Evolutionary conservation across 2,888 invertebrate genomes (phyloP).

Genomic region (Chrysotoxum bicinctum): DNA sequence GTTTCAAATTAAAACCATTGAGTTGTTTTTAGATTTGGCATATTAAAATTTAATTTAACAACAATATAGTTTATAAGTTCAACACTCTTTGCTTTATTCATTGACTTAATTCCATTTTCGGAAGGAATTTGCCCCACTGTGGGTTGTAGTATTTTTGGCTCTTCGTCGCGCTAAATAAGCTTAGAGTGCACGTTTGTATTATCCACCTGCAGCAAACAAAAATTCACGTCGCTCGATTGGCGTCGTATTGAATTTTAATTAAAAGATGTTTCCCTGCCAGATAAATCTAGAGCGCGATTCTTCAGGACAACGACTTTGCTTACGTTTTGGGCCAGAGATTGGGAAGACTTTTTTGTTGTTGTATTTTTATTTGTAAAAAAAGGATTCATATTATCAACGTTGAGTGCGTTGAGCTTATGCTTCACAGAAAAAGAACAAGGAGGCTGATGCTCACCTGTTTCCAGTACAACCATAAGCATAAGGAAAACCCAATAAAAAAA

Average conservation of each 20-base stretch:
- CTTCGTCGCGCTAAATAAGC: slow-evolving; percentile 44
- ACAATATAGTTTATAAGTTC: too few relatives aligned
- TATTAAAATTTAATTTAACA: too few relatives aligned
- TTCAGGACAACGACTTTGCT: slow-evolving; percentile 55
- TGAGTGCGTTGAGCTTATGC: slow-evolving; percentile 57
- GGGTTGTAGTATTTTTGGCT: slow-evolving; percentile 24
- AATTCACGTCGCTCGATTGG: slow-evolving; percentile 50
- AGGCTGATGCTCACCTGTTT: slow-evolving; percentile 59
- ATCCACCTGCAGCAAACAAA: slow-evolving; percentile 53
- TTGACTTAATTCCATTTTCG: not conserved
- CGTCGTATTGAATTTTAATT: slow-evolving; percentile 72
- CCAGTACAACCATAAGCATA: slow-evolving; percentile 41
- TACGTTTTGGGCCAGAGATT: slow-evolving; percentile 21
- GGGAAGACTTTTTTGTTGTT: slow-evolving; percentile 7
- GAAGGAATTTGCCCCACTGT: not conserved
- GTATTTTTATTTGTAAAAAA: not conserved
- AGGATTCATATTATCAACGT: slow-evolving; percentile 41
- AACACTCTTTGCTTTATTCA: not conserved
- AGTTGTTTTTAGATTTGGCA: too few relatives aligned
- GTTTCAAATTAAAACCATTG: too few relatives aligned
- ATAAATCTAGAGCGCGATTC: slow-evolving; percentile 55
- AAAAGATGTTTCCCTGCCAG: slow-evolving; percentile 66
- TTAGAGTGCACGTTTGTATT: slow-evolving; percentile 51
- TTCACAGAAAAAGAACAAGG: not conserved
- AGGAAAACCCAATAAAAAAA: slow-evolving; percentile 19